Base-by-base conservation (phyloP, 2,797 vertebrate species). In the Naso thynnoides region DNA sequence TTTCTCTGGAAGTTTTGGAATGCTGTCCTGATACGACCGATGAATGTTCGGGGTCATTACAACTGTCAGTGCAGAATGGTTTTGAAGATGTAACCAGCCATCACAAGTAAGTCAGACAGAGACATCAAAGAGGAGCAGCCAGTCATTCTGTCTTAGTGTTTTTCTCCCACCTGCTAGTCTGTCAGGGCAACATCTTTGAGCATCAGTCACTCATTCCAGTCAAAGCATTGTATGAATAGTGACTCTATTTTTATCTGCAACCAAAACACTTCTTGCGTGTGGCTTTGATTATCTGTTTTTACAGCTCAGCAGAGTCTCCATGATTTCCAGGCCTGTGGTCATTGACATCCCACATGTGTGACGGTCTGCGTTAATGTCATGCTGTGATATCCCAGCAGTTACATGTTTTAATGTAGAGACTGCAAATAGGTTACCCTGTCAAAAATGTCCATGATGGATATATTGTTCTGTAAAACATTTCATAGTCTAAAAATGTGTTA, bases 31-130 rank as follows among this genome's bases (percentile, higher is more conserved):
- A 88, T 82, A 82, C 86, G 88, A 92, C 86, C 87, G 84, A 91
- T 89, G 88, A 91, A 90, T 90, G 88, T 92, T 91, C 88, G 89
- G 86, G 91, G 87, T 93, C 91, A 92, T 88, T 91, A 91, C 84
- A 86, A 83, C 86, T 89, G 86, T 87, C 86, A 84, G 65, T 73
- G 76, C 81, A 52, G 79, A 86, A 76, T 53, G 61, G 79, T 81
- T 89, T 92, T 93, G 89, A 93, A 92, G 91, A 90, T 92, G 89
- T 93, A 92, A 88, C 88, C 85, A 88, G 83, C 84, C 81, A 69
- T 90, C 90, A 89, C 78, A 44, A 88, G 82, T 75, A 85, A 89
- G 83, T 86, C 82, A 87, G 88, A 89, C 82, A 77, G 78, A 75
- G 82, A 91, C 90, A 90, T 93, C 89, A 92, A 92, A 93, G 86